Evolutionary conservation across 2,888 invertebrate genomes (phyloP), one percentile per base, ranked within the genome.

Genomic region (Amblyjoppa fuscipennis): DNA sequence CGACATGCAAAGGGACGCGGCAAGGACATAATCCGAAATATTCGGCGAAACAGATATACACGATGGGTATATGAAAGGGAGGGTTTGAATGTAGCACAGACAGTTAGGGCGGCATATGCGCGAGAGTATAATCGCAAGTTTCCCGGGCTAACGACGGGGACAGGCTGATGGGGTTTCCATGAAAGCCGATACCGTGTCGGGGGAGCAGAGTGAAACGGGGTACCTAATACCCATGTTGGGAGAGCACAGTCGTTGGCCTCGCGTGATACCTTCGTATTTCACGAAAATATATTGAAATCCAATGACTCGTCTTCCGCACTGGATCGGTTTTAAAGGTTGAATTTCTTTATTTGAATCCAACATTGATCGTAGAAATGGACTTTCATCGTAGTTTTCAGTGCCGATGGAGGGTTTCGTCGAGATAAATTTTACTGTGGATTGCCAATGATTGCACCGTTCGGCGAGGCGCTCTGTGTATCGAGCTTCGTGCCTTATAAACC

Each of bases 141-240:
- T 64, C 31, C 49, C 79, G 53, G 64, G 70, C 69, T 68, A 79
- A 79, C 66, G 81, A 69, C 49, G 75, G 68, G 41, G 38, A 38
- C 68, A 28, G 71, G 80, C 68, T 25, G 41, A 68, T 68, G 77
- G 77, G 56, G 68, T 74, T 81, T 73, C 81, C 38, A 61, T 59
- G 68, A 78, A 74, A 78, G 64, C 64, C 84, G 69, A 81, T 85
- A 78, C 25, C 61, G 61, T 51, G 61, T 81, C 77, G 74, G 74
- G 81, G 61, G 64, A 51, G 38, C 68, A 68, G 73, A 81, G 76
- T n/a, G 61, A 49, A 51, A 74, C 69, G 74, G 20, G 74, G 74
- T 73, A 64, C 51, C 71, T 78, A 84, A 84, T 77, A 74, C 68
- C 2, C 13, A 7, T 9, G n/a, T 9, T 1, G 4, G 6, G 16